phyloP scores from a whole-genome alignment of 2,888 invertebrate species.

The Horisme vitalbata region DNA sequence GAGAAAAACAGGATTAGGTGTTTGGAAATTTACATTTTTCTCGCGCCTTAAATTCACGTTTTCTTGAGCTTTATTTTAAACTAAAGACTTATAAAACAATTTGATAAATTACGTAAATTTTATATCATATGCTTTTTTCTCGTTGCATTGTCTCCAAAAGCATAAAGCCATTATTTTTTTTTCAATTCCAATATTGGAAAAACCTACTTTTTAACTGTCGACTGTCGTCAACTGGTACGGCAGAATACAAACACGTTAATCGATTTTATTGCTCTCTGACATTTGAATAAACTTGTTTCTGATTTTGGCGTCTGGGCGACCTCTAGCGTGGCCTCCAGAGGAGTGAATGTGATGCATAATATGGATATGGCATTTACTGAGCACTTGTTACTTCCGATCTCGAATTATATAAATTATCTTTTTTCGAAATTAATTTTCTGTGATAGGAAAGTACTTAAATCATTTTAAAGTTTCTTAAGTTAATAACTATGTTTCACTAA shows the following conservation, averaged over 20 bases:
- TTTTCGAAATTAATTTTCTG: too few relatives aligned
- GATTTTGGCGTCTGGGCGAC: conserved; percentile 65
- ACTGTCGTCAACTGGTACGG: conserved; percentile 51
- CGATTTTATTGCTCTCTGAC: conserved; percentile 50
- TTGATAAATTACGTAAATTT: too few relatives aligned
- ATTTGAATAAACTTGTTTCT: conserved; percentile 69
- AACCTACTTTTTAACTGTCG: neutral
- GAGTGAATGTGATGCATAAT: conserved; percentile 27
- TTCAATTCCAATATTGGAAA: conserved; percentile 1
- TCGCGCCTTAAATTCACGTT: too few relatives aligned
- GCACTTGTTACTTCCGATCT: conserved; percentile 28
- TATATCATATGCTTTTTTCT: too few relatives aligned
- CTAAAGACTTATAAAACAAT: too few relatives aligned
- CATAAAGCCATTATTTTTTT: too few relatives aligned
- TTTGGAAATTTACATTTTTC: neutral
- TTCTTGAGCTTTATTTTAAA: too few relatives aligned
- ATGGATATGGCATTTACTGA: conserved; percentile 22
- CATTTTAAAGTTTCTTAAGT: too few relatives aligned
- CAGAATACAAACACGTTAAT: conserved; percentile 27
- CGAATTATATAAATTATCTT: too few relatives aligned
- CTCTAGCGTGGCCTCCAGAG: conserved; percentile 54
- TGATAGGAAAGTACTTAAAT: too few relatives aligned
- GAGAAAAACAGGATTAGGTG: conserved; percentile 2
- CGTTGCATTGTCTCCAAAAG: too few relatives aligned
- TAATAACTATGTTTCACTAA: too few relatives aligned